Evolutionary conservation across 2,797 vertebrate genomes (phyloP).

Genomic region (Sebastes iracundus): DNA sequence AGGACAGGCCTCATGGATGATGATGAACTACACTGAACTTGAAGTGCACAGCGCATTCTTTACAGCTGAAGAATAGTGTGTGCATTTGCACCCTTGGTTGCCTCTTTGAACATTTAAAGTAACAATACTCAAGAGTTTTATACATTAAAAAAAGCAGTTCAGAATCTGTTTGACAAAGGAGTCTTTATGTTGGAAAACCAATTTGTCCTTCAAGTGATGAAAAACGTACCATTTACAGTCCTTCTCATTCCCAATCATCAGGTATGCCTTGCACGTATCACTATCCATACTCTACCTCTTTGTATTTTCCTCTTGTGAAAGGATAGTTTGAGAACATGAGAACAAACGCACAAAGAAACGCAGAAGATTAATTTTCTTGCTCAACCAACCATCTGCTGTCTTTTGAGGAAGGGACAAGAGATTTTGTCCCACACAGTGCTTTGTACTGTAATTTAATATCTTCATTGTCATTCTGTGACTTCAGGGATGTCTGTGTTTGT

Average conservation of each 20-base stretch:
- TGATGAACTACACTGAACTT: not conserved
- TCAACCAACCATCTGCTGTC: not conserved
- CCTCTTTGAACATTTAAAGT: constrained; percentile 1
- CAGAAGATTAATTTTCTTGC: not conserved
- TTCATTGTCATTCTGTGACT: not conserved
- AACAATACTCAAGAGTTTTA: not conserved
- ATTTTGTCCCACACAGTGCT: not conserved
- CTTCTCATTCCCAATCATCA: not conserved
- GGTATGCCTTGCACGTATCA: not conserved
- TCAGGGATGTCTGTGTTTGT: not conserved
- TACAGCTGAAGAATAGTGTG: not conserved
- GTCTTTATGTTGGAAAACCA: not conserved
- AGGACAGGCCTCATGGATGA: not conserved
- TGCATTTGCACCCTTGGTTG: not conserved
- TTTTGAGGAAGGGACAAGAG: not conserved
- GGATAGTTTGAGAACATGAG: not conserved
- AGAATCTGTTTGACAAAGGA: not conserved
- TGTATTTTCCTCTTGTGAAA: not conserved
- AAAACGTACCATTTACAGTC: not conserved
- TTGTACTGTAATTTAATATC: not conserved
- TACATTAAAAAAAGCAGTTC: not conserved
- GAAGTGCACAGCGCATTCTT: not conserved
- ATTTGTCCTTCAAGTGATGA: not conserved
- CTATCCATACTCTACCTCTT: not conserved
- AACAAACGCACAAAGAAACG: constrained; percentile 12